phyloP scores from a whole-genome alignment of 1,140 invertebrate genomes.

The Pseudomyrmex cubaensis region DNA sequence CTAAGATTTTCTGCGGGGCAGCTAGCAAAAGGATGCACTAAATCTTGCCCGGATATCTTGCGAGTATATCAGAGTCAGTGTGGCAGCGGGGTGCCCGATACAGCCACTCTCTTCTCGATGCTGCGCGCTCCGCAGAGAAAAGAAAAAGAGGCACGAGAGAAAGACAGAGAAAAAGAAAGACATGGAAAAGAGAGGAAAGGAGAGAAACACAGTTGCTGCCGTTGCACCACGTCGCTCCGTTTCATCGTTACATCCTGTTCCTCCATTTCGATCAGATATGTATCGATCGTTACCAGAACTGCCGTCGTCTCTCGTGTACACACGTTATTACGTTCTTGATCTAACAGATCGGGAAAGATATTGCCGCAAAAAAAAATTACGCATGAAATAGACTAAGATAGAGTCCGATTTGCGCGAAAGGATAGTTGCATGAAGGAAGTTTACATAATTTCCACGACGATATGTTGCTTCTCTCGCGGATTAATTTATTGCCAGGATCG shows the following conservation, averaged over 20 bases:
- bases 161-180: constrained; percentile 49
- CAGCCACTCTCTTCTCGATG: constrained; percentile 61
- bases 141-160: constrained; percentile 29
- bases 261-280: constrained; percentile 59
- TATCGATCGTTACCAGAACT: constrained; percentile 63
- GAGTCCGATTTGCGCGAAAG: not conserved
- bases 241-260: constrained; percentile 42
- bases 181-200: constrained; percentile 5
- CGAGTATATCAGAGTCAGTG: constrained; percentile 80
- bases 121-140: constrained; percentile 25
- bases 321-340: constrained; percentile 40
- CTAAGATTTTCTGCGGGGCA: constrained; percentile 77
- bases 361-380: constrained; percentile 11
- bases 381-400: constrained; percentile 30
- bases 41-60: constrained; percentile 79
- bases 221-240: constrained; percentile 30
- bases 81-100: constrained; percentile 78
- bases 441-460: not conserved
- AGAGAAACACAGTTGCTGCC: constrained; percentile 37
- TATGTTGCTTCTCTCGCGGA: not conserved
- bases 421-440: not conserved
- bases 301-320: constrained; percentile 40
- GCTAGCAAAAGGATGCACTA: constrained; percentile 78
- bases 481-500: no score
- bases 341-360: constrained; percentile 38